A percentile compares a stretch with the other conserved stretches of the same genome.
Evolutionary conservation across 2,113 vertebrate species (phyloP).

Genomic region (Zosterops japonicus): DNA sequence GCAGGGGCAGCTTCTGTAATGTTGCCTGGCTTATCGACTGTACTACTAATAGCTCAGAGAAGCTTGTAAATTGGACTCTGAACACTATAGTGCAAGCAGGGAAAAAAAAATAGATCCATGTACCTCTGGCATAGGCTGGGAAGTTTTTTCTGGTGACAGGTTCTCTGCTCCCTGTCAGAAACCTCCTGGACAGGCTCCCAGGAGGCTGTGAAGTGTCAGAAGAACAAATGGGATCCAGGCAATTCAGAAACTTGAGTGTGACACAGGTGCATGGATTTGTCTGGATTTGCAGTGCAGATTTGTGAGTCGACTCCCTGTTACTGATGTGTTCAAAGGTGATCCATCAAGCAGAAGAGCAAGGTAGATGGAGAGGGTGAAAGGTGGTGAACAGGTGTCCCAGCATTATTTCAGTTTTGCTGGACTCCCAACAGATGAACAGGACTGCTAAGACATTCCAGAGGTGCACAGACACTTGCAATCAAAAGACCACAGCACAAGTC

Average conservation of each 20-base stretch:
- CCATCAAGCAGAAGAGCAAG: accelerated
- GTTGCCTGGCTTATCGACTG: not conserved
- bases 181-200: not conserved
- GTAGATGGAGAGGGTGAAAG: not conserved
- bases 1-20: constrained; percentile 2
- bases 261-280: accelerated
- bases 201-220: not conserved
- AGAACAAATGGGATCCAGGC: accelerated
- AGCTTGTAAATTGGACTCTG: not conserved
- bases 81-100: not conserved
- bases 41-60: constrained; percentile 21
- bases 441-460: not conserved
- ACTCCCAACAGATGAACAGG: not conserved
- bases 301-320: not conserved
- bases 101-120: not conserved
- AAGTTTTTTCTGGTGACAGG: not conserved
- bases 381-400: not conserved
- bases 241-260: not conserved
- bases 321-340: not conserved
- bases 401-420: not conserved
- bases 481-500: not conserved
- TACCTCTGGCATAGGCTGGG: not conserved
- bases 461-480: not conserved
- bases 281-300: not conserved
- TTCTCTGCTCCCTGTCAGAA: not conserved